These are phyloP conservation scores for Sebastes fasciatus DNA, from an alignment of 2,113 vertebrate genomes.

Conservation along the genomic window DNA sequence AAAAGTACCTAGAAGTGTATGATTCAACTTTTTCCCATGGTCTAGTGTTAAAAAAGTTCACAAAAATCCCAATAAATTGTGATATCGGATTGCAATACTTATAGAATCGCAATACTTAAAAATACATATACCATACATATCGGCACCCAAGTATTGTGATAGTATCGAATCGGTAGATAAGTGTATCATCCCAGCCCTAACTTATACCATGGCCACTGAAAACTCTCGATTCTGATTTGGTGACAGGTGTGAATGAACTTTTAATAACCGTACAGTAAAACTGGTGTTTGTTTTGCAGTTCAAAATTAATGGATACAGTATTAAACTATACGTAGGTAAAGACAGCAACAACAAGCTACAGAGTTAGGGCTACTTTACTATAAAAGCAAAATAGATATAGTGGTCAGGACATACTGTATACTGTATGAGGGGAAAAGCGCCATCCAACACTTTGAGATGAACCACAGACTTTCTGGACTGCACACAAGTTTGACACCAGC, in stretches of 20 bases:
- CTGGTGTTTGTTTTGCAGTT: not conserved
- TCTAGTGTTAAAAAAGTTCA: no score
- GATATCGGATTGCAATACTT: no score
- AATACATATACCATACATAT: no score
- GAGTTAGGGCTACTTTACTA: not conserved
- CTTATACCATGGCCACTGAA: not conserved
- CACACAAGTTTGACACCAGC: no score
- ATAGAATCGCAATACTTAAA: no score
- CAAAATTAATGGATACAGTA: not conserved
- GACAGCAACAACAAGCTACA: not conserved
- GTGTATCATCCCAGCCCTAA: no score
- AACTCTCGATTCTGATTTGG: not conserved
- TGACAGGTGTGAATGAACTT: not conserved
- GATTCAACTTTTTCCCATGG: no score
- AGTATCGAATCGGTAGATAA: no score
- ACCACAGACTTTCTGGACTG: not conserved
- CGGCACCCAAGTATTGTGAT: no score
- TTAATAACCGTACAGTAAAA: not conserved
- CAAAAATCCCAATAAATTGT: no score
- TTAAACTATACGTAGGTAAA: not conserved
- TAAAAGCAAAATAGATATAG: not conserved
- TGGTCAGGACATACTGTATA: not conserved
- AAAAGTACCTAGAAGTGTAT: no score
- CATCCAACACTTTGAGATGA: not conserved
- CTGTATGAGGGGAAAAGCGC: not conserved